These are phyloP conservation scores for Brachyistius frenatus DNA, from an alignment of 2,113 vertebrate species.

Conservation along the genomic window DNA sequence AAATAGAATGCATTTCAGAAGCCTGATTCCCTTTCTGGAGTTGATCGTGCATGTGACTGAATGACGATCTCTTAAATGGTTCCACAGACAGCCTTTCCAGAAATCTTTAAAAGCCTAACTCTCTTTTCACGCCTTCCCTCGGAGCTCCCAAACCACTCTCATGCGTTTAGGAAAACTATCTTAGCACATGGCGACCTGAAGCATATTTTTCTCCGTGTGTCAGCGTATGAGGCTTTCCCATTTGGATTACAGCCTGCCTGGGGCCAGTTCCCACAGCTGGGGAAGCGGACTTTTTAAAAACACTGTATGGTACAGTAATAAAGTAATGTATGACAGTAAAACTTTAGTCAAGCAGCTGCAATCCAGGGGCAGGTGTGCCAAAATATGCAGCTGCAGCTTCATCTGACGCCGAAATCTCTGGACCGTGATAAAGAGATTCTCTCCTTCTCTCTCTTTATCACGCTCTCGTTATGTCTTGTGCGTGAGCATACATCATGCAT, in stretches of 20 bases:
- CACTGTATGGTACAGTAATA: not conserved
- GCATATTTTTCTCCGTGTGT: constrained; percentile 36
- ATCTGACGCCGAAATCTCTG: constrained; percentile 32
- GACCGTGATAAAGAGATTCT: not conserved
- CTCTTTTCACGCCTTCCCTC: constrained; percentile 1
- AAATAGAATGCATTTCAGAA: no score
- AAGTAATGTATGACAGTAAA: constrained; percentile 13
- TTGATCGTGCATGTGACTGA: not conserved
- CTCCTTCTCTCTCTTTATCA: not conserved
- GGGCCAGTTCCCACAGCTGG: constrained; percentile 19
- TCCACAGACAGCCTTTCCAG: constrained; percentile 3
- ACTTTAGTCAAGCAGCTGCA: constrained; percentile 9
- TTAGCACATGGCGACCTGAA: constrained; percentile 21
- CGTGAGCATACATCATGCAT: not conserved
- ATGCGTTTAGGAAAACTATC: constrained; percentile 27
- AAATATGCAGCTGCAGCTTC: constrained; percentile 37
- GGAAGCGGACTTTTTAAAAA: constrained; percentile 3
- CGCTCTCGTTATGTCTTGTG: not conserved
- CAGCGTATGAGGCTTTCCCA: constrained; percentile 19
- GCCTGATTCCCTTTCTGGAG: no score
- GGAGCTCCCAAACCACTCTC: constrained; percentile 28
- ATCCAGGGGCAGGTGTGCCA: constrained; percentile 15
- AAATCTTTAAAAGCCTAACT: not conserved
- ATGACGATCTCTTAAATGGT: not conserved
- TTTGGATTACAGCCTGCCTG: not conserved